phyloP scores from a whole-genome alignment of 2,797 vertebrate species.

The Alauda arvensis region DNA sequence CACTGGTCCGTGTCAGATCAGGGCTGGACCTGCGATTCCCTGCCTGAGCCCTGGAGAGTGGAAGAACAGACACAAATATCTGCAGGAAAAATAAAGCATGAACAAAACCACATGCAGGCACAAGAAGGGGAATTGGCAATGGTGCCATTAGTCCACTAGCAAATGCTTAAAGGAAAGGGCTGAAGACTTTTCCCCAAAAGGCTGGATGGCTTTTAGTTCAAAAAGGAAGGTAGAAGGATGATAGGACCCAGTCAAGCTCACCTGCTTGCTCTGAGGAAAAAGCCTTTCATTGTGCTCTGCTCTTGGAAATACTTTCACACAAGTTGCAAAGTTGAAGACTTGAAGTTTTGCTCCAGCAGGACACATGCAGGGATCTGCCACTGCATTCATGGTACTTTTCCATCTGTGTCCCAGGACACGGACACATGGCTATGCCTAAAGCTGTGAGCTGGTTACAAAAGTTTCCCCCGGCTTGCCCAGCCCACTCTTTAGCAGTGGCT shows the following conservation, averaged over 20 bases:
- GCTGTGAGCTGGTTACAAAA: neutral
- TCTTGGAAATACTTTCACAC: neutral
- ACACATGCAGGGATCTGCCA: neutral
- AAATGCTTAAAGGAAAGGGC: neutral
- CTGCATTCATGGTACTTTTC: neutral
- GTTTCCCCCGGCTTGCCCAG: neutral
- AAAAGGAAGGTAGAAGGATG: neutral
- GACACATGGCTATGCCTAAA: accelerated
- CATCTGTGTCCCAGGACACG: neutral
- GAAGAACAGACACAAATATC: neutral
- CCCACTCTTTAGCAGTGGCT: neutral
- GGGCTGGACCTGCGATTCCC: accelerated
- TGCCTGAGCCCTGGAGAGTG: neutral
- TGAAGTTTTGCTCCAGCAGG: accelerated
- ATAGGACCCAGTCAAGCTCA: accelerated
- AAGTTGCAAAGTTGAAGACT: neutral
- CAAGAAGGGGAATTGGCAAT: accelerated
- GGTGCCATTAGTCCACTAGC: neutral
- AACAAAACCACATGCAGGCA: neutral
- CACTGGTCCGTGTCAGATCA: neutral
- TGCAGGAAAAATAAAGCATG: neutral
- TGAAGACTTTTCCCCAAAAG: neutral
- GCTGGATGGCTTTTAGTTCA: accelerated
- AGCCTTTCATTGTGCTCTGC: accelerated
- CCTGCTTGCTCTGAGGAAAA: neutral